phyloP scores from a whole-genome alignment of 1,140 invertebrate species.

The Sminthurinus signatus region DNA sequence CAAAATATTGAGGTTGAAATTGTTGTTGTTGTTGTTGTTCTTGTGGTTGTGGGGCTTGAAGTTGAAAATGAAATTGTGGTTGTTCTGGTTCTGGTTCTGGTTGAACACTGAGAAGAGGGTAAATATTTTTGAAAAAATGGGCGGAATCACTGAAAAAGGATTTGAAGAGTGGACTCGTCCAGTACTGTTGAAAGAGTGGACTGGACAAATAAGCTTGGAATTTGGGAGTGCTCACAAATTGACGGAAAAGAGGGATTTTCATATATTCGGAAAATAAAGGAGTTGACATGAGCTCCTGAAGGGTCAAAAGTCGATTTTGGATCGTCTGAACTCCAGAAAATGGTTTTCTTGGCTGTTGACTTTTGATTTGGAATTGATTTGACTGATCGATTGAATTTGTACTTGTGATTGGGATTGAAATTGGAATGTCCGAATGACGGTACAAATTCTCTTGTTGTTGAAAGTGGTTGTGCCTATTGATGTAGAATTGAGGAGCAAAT shows the following conservation, averaged over 20 bases:
- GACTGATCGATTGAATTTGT: no score
- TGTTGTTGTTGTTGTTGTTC: background rate
- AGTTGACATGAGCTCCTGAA: conserved; percentile 21
- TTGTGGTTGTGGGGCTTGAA: background rate
- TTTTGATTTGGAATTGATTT: no score
- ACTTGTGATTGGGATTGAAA: no score
- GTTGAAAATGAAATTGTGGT: background rate
- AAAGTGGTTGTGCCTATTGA: no score
- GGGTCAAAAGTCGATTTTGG: no score
- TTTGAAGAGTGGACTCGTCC: conserved; percentile 18
- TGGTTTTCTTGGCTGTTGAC: no score
- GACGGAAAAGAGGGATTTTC: conserved; percentile 30
- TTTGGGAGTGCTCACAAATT: conserved; percentile 14
- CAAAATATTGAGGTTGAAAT: background rate
- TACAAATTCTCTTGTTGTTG: no score
- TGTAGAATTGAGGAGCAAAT: no score
- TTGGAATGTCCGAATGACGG: no score
- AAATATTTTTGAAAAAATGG: conserved; percentile 33
- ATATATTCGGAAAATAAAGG: conserved; percentile 31
- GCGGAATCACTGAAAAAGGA: conserved; percentile 24
- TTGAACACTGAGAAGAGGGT: conserved; percentile 18
- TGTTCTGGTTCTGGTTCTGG: background rate
- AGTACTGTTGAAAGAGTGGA: conserved; percentile 27
- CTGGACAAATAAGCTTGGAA: conserved; percentile 25
- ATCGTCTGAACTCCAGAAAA: no score